A percentile compares a stretch with the other conserved stretches of the same genome.
These are phyloP conservation scores for Drosophila virilis DNA, from an alignment of 1,140 invertebrate genomes.

Conservation along the genomic window DNA sequence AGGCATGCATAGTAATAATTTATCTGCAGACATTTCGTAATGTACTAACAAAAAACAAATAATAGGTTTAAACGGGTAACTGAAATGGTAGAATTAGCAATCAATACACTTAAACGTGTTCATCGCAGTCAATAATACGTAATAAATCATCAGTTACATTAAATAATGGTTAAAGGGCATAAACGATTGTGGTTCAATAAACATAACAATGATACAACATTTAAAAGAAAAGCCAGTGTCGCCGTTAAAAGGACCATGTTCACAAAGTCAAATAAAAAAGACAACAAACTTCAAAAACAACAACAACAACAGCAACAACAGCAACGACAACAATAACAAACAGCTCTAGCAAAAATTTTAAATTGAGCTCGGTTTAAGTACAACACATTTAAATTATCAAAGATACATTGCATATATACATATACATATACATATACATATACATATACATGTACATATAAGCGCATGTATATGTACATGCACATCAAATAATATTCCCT, in stretches of 20 bases:
- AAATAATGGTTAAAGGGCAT: background rate
- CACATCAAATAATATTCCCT: background rate
- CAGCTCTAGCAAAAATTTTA: conserved; percentile 23
- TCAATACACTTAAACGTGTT: background rate
- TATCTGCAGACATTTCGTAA: background rate
- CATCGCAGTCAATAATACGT: conserved; percentile 1
- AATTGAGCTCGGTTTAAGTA: background rate
- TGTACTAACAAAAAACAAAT: background rate
- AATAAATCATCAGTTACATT: conserved; percentile 1
- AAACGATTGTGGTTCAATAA: conserved; percentile 2
- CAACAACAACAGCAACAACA: conserved; percentile 17
- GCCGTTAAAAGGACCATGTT: background rate
- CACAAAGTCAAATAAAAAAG: conserved; percentile 3
- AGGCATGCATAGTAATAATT: background rate
- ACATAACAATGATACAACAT: conserved; percentile 16
- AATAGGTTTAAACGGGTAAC: background rate
- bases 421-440: background rate
- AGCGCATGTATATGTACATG: conserved; percentile 1
- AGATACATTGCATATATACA: background rate
- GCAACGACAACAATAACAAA: conserved; percentile 22
- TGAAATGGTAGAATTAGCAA: background rate
- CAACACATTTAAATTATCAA: conserved; percentile 5
- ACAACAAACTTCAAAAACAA: conserved; percentile 18
- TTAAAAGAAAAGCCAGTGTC: background rate
- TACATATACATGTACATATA: conserved; percentile 3